A percentile compares a stretch with the other conserved stretches of the same genome.
phyloP scores from a whole-genome alignment of 2,113 vertebrate species.

The Alligator mississippiensis region DNA sequence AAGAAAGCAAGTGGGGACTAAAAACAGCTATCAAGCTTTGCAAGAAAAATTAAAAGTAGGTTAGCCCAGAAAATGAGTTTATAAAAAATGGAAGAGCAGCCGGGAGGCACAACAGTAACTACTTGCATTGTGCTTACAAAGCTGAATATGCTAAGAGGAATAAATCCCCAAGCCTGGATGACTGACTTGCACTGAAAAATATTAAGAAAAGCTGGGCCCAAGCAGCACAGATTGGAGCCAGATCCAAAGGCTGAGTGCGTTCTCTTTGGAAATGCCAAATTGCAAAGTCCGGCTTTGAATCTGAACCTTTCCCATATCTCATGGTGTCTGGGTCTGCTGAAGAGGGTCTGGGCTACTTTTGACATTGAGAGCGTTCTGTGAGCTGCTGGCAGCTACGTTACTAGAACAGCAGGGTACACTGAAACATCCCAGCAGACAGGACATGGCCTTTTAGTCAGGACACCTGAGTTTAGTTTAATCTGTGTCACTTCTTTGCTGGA shows the following conservation, averaged over 20 bases:
- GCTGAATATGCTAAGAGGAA: conserved; percentile 58
- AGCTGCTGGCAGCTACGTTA: neutral
- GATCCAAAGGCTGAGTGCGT: conserved; percentile 39
- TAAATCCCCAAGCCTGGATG: conserved; percentile 54
- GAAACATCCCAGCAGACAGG: neutral
- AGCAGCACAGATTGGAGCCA: neutral
- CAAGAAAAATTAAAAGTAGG: conserved; percentile 60
- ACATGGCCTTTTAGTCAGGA: neutral
- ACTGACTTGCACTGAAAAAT: conserved; percentile 59
- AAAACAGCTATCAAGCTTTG: conserved; percentile 36
- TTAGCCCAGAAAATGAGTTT: conserved; percentile 61
- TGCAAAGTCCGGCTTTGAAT: conserved; percentile 34
- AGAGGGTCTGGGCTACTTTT: conserved; percentile 27
- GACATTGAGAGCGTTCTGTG: neutral
- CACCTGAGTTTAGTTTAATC: neutral
- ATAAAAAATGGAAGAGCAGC: conserved; percentile 71
- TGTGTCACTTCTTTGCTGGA: neutral
- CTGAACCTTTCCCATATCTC: neutral
- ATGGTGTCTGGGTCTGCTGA: neutral
- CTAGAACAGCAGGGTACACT: neutral
- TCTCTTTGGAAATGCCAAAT: neutral
- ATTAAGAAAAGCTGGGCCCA: conserved; percentile 48
- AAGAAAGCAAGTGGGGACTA: neutral
- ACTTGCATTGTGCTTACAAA: conserved; percentile 67
- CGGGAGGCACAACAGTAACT: conserved; percentile 64